Evolutionary conservation across 2,113 vertebrate species (phyloP).

Genomic region (Crotalus horridus): DNA sequence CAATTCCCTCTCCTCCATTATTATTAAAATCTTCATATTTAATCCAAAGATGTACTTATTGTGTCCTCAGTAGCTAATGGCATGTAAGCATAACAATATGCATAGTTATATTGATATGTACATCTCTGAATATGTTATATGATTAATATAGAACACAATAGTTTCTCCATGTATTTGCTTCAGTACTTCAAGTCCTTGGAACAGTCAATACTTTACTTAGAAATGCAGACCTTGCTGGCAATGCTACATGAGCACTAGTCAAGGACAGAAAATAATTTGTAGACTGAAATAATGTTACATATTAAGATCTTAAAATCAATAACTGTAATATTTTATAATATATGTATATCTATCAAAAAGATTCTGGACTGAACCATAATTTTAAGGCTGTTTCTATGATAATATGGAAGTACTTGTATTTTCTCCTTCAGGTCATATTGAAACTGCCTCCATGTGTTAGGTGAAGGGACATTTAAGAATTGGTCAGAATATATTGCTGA

Average conservation of each 20-base stretch:
- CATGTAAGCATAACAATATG: neutral
- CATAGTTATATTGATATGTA: neutral
- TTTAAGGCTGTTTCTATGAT: constrained; percentile 47
- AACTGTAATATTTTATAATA: constrained; percentile 40
- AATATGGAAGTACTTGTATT: constrained; percentile 51
- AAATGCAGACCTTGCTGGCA: constrained; percentile 31
- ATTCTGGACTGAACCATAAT: constrained; percentile 46
- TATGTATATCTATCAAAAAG: constrained; percentile 43
- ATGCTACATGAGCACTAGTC: constrained; percentile 40
- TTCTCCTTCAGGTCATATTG: constrained; percentile 20
- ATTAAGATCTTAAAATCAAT: constrained; percentile 53
- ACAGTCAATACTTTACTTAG: constrained; percentile 13
- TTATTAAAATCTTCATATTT: neutral
- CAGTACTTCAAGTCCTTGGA: constrained; percentile 21
- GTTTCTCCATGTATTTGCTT: constrained; percentile 13
- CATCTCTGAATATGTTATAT: neutral
- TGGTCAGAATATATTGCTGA: constrained; percentile 41
- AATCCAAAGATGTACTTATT: neutral
- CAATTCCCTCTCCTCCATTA: neutral
- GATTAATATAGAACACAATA: neutral
- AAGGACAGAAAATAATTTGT: constrained; percentile 46
- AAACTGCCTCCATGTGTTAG: constrained; percentile 37
- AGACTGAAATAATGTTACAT: constrained; percentile 44
- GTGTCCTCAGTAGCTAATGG: neutral
- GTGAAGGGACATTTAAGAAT: constrained; percentile 48